Evolutionary conservation across 2,797 vertebrate species (phyloP), one percentile per base, ranked within the genome.

Genomic region (Scyliorhinus canicula): DNA sequence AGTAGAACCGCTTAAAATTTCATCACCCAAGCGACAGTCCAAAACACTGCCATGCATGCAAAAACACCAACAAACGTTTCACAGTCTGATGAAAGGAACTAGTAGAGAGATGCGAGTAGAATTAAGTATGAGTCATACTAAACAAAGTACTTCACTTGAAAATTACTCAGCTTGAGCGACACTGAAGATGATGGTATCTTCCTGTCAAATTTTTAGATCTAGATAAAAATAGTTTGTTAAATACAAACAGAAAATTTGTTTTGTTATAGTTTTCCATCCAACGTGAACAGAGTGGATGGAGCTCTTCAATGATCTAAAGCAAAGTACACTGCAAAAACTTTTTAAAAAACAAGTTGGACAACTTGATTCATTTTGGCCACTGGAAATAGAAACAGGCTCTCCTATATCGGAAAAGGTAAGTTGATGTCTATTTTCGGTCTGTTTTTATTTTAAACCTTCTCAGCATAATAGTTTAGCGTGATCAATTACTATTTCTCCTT

Each of bases 151-250:
- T 94, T 71, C 28, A 94, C 47, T 94, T 94, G 93, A 94, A 67
- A 71, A 94, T 94, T 94, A 94, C 67, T 74, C 67, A 94, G 93
- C 52, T 26, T 74, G 93, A 94, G 44, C 67, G 52, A 94, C 28
- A 74, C 67, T 74, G 31, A 69, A 93, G 93, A 94, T 50, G 47
- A 69, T n/a, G 93, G 31, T 50, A 69, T 55, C 14, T 35, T 52
- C 47, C 93, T 71, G 71, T 93, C 65, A 93, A 35, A 71, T 35
- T 35, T 93, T 50, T 3, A 69, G 44, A 52, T 71, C 67, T 63
- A 91, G 47, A 74, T 35, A 71, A 94, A 94, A 69, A 74, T 52
- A 74, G 67, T 44, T 52, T 35, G 28, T 71, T 28, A 65, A 12
- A 94, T n/a, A 94, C 40, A 67, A 24, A 57, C 85, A 26, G 91